These are phyloP conservation scores for Nemopilema nomurai DNA, from an alignment of 30 jellyfish, hydroid and myxozoan species.

Conservation along the genomic window DNA sequence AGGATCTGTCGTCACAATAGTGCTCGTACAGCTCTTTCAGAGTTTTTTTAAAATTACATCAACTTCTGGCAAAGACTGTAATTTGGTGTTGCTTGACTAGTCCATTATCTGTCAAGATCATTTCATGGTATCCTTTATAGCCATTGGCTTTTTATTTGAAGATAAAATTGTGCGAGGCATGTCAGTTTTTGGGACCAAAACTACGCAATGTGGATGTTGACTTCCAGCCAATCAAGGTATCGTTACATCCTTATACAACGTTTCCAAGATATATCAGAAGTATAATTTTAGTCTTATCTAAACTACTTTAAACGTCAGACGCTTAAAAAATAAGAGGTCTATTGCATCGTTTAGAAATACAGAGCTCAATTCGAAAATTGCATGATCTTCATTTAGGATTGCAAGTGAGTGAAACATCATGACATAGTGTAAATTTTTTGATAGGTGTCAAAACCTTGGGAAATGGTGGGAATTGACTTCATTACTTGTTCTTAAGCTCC, in stretches of 20 bases:
- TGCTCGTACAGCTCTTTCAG: not conserved
- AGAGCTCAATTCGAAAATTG: not conserved
- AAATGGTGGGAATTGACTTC: not conserved
- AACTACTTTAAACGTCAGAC: not conserved
- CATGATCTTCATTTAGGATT: not conserved
- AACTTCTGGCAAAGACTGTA: not conserved
- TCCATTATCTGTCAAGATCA: not conserved
- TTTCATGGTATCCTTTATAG: not conserved
- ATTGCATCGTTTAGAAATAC: not conserved
- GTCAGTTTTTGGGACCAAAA: not conserved
- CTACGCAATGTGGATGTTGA: not conserved
- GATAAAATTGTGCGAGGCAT: not conserved
- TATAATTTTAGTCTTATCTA: not conserved
- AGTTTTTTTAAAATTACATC: not conserved
- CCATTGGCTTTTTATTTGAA: not conserved
- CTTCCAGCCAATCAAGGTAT: not conserved
- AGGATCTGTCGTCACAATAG: not conserved
- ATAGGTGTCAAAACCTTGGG: slow-evolving; percentile 27
- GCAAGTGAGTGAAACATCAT: not conserved
- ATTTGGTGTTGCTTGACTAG: not conserved
- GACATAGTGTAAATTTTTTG: not conserved
- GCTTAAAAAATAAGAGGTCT: not conserved
- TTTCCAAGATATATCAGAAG: not conserved
- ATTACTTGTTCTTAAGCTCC: not conserved
- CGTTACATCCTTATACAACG: not conserved